phyloP scores from a whole-genome alignment of 2,797 vertebrate genomes.

The Setipinna tenuifilis region DNA sequence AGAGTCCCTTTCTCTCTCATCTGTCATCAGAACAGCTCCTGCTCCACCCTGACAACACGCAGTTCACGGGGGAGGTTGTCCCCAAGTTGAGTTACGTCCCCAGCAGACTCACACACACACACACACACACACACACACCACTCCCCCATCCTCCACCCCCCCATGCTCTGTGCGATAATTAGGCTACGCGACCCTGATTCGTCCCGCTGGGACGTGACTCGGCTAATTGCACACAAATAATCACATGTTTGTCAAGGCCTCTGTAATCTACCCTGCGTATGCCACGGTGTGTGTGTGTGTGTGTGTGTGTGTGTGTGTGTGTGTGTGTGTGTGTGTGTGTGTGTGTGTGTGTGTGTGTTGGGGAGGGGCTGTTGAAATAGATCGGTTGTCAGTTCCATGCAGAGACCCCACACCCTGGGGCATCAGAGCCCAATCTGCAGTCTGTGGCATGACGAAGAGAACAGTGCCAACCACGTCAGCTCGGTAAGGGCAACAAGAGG shows the following conservation, averaged over 20 bases:
- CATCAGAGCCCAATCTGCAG: neutral
- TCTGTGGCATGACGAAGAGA: neutral
- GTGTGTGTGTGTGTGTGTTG: neutral
- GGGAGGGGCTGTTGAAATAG: neutral
- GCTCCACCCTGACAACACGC: conserved; percentile 56
- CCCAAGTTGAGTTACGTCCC: conserved; percentile 67
- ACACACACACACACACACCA: conserved; percentile 52
- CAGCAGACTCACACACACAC: conserved; percentile 33
- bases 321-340: neutral
- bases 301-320: conserved; percentile 13
- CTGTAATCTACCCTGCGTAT: conserved; percentile 55
- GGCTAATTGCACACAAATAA: conserved; percentile 77
- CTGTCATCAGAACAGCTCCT: conserved; percentile 44
- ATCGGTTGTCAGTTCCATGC: neutral
- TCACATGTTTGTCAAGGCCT: conserved; percentile 78
- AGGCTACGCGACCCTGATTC: conserved; percentile 68
- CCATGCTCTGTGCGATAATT: conserved; percentile 65
- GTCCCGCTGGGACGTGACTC: conserved; percentile 67
- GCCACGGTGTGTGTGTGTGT: too few relatives aligned
- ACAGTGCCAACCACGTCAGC: neutral
- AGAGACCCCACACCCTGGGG: neutral
- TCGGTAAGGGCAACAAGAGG: neutral
- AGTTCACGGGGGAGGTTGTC: conserved; percentile 59
- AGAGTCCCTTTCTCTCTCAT: neutral
- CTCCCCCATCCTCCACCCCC: conserved; percentile 64